These are phyloP conservation scores for Dexiosoma caninum DNA, from an alignment of 2,888 invertebrate species.

Conservation along the genomic window DNA sequence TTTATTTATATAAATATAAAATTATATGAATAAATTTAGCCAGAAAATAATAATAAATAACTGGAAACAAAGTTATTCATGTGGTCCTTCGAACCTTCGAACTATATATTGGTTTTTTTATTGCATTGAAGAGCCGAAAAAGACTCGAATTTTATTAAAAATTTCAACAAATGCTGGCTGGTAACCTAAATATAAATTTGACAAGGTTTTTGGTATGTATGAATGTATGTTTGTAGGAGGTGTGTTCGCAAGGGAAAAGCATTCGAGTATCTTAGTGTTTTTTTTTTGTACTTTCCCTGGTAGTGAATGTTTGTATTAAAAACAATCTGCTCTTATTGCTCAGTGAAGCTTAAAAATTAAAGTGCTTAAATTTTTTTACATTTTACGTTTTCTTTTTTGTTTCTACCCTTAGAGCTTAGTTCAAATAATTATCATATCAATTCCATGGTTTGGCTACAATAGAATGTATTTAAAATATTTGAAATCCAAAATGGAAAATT, in stretches of 20 bases:
- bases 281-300: background rate
- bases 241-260: background rate
- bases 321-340: conserved; percentile 51
- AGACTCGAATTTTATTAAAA: no score
- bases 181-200: background rate
- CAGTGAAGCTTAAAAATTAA: conserved; percentile 55
- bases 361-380: conserved; percentile 30
- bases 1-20: no score
- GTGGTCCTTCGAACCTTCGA: no score
- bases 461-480: background rate
- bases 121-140: no score
- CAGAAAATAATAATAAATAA: no score
- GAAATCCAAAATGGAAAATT: background rate
- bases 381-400: background rate
- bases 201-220: background rate
- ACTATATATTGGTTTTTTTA: no score
- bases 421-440: conserved; percentile 51
- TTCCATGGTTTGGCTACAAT: background rate
- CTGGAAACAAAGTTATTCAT: no score
- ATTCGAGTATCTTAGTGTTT: background rate
- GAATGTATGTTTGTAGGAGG: background rate
- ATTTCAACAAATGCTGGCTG: no score
- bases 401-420: conserved; percentile 1
- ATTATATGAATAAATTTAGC: no score
- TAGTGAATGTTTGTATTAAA: conserved; percentile 32